Evolutionary conservation across 1,140 invertebrate genomes (phyloP).

Genomic region (Apis laboriosa): DNA sequence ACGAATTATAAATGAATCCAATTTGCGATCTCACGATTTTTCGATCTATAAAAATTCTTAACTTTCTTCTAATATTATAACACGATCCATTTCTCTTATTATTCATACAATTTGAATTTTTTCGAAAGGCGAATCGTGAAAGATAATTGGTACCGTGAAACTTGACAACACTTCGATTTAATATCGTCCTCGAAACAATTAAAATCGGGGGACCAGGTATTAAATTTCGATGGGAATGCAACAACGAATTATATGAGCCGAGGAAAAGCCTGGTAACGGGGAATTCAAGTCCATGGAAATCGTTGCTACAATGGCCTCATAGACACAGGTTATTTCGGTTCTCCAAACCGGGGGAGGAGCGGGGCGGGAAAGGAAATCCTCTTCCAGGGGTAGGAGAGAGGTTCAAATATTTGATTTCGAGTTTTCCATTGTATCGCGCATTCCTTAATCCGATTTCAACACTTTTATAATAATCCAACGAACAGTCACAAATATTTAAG

Average conservation of each 20-base stretch:
- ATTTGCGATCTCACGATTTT: too few species aligned
- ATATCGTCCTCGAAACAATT: not conserved
- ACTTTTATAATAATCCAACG: not conserved
- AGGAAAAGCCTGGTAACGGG: not conserved
- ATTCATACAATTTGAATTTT: too few species aligned
- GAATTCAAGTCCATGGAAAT: not conserved
- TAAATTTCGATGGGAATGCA: constrained; percentile 5
- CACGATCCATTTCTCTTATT: too few species aligned
- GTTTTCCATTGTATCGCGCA: constrained; percentile 43
- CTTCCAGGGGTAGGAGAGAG: not conserved
- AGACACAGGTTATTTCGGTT: constrained; percentile 10
- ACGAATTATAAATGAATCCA: too few species aligned
- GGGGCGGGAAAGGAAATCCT: not conserved
- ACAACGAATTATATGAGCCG: not conserved
- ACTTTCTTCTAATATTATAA: too few species aligned
- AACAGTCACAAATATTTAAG: not conserved
- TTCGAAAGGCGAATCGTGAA: too few species aligned
- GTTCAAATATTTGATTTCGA: constrained; percentile 40
- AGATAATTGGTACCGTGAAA: not conserved
- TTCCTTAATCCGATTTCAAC: constrained; percentile 18
- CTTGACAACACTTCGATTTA: not conserved
- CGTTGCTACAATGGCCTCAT: not conserved
- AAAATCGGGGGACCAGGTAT: not conserved
- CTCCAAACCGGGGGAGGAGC: not conserved
- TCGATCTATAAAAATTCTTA: too few species aligned